Base-by-base conservation (phyloP, 2,888 invertebrate genomes). In the Noctua pronuba region DNA sequence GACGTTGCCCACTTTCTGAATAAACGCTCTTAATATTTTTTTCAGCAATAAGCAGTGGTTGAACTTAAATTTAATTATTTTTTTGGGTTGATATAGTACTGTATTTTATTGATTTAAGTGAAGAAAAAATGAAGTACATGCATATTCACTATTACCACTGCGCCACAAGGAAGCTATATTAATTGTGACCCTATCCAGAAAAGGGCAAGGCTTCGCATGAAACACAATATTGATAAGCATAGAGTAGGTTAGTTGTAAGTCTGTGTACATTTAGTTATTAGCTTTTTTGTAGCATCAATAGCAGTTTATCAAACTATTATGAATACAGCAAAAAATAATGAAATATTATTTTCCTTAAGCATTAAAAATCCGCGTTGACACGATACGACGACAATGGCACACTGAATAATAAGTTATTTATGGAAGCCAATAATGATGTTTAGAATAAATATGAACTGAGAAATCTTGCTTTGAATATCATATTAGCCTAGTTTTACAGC, bases 341-440 rank as follows among this genome's bases (percentile, higher is more conserved):
- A 52, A 74, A 62, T 41, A 79, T 52, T 52, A 64, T 74, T 74
- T 31, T 55, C 38, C 52, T 70, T 31, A 38, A 55, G n/a, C 58
- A 55, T n/a, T 28, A 38, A 28, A 16, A 24, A 21, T 38, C n/a
- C 21, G 16, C 55, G 73, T 55, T 31, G n/a, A 72, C 71, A 41
- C 38, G 24, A n/a, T 62, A 77, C 6, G n/a, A 49, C 16, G 18
- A 78, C 44, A 81, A 74, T 75, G 24, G 21, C 31, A 74, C 52
- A 55, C 52, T 81, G 75, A 78, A 75, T 78, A 55, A 62, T 64
- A 78, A 80, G 49, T 80, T 44, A 35, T 49, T 52, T 62, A 58
- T n/a, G 21, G 28, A 77, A 58, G 79, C 18, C 46, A 70, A 10
- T 28, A 35, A 38, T n/a, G 18, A 7, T 28, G 49, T 21, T 46